Evolutionary conservation across 2,888 invertebrate species (phyloP).

Genomic region (Parnassius orleans): DNA sequence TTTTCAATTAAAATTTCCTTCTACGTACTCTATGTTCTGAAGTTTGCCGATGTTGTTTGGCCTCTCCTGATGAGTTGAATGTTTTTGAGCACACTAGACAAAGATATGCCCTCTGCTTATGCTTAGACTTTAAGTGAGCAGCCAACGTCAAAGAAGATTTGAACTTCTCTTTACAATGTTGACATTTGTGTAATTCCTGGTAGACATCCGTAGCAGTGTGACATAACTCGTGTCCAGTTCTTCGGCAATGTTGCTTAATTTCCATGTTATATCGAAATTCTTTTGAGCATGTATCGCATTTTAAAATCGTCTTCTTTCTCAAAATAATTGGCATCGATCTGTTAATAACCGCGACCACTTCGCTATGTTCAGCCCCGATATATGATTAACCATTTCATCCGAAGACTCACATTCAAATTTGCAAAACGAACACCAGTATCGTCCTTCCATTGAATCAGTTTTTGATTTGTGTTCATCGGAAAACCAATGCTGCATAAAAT

Average conservation of each 20-base stretch:
- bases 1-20: constrained; percentile 64
- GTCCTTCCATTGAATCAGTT: constrained; percentile 76
- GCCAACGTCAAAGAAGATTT: constrained; percentile 84
- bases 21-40: constrained; percentile 83
- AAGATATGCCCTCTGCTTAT: constrained; percentile 81
- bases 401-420: constrained; percentile 84
- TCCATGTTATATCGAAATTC: constrained; percentile 89
- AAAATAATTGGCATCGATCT: constrained; percentile 90
- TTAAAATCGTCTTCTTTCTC: constrained; percentile 82
- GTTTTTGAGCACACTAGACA: constrained; percentile 85
- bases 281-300: constrained; percentile 84
- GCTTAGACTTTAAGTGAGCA: constrained; percentile 83
- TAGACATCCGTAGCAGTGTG: constrained; percentile 83
- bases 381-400: constrained; percentile 84
- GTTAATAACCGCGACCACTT: constrained; percentile 88
- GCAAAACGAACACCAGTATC: constrained; percentile 88
- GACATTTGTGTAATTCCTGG: constrained; percentile 83
- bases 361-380: constrained; percentile 84
- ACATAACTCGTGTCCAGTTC: constrained; percentile 71
- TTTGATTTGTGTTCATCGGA: constrained; percentile 82
- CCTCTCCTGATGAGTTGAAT: constrained; percentile 82
- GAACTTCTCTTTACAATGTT: constrained; percentile 80
- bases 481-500: constrained; percentile 87
- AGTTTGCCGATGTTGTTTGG: constrained; percentile 84
- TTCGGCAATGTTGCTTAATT: constrained; percentile 82